Conservation (phyloP, 1,140 invertebrate genomes). For the Conus ventricosus region DNA sequence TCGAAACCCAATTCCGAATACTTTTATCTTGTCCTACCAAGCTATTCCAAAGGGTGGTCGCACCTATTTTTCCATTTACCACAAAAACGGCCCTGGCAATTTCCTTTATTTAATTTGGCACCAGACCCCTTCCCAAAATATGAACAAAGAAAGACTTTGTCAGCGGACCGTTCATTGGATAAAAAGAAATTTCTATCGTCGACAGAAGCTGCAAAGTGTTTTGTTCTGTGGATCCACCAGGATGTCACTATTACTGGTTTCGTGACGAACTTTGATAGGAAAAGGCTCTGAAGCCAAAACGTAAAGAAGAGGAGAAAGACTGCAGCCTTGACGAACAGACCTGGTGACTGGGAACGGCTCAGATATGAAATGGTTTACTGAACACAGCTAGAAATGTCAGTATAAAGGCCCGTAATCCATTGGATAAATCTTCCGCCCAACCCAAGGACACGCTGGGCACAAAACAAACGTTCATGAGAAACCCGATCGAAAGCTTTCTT, state of each 20-base stretch:
- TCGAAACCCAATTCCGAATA: constrained; percentile 50
- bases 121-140: constrained; percentile 49
- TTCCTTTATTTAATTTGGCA: constrained; percentile 51
- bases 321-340: constrained; percentile 72
- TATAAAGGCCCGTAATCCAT: constrained; percentile 40
- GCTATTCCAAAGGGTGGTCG: constrained; percentile 55
- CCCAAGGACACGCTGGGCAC: neutral
- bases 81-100: constrained; percentile 49
- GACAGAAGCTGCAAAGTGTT: constrained; percentile 53
- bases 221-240: constrained; percentile 22
- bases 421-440: constrained; percentile 40
- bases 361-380: constrained; percentile 41
- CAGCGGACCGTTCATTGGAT: constrained; percentile 37
- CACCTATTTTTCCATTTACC: constrained; percentile 53
- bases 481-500: constrained; percentile 43
- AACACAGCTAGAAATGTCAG: constrained; percentile 7
- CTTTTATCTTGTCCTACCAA: constrained; percentile 48
- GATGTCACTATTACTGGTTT: neutral
- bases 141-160: constrained; percentile 37
- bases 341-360: constrained; percentile 52
- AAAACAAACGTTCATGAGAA: constrained; percentile 33
- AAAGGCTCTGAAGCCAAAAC: constrained; percentile 69
- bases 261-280: constrained; percentile 21
- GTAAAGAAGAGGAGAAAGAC: constrained; percentile 70
- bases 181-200: constrained; percentile 51